A percentile compares a stretch with the other conserved stretches of the same genome.
These are phyloP conservation scores for Stigmatopora argus DNA, from an alignment of 2,113 vertebrate species.

Conservation along the genomic window DNA sequence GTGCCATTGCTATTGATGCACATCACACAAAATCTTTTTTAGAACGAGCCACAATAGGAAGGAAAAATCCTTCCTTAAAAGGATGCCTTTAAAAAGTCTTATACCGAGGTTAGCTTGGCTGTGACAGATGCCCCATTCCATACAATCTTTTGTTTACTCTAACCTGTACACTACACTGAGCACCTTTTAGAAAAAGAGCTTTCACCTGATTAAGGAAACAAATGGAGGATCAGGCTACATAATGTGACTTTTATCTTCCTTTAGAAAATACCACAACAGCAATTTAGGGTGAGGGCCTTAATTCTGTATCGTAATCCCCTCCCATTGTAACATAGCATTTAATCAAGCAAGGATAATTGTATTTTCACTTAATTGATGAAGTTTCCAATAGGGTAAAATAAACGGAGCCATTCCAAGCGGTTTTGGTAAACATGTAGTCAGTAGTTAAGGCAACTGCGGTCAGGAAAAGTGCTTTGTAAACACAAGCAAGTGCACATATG, in stretches of 20 bases:
- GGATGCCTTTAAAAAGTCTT: constrained; percentile 34
- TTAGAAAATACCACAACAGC: constrained; percentile 48
- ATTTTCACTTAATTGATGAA: constrained; percentile 53
- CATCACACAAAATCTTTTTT: constrained; percentile 43
- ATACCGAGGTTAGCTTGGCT: constrained; percentile 24
- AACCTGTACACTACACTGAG: constrained; percentile 25
- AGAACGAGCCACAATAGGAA: constrained; percentile 34
- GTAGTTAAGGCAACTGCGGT: constrained; percentile 33
- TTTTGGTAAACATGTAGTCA: constrained; percentile 37
- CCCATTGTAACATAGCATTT: constrained; percentile 43
- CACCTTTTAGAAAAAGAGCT: constrained; percentile 27
- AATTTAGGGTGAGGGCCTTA: constrained; percentile 27
- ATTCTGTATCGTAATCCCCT: constrained; percentile 41
- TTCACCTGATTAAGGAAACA: constrained; percentile 44
- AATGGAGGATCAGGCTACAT: constrained; percentile 33
- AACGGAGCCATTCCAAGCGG: constrained; percentile 55
- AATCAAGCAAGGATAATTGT: constrained; percentile 57
- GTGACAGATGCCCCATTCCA: constrained; percentile 22
- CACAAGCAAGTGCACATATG: constrained; percentile 45
- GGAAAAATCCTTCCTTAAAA: constrained; percentile 42
- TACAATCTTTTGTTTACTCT: constrained; percentile 40
- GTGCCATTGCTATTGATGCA: constrained; percentile 51
- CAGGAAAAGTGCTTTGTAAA: constrained; percentile 48
- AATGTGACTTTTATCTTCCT: constrained; percentile 59
- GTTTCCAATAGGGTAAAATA: constrained; percentile 57